These are phyloP conservation scores for Temnothorax unifasciatus DNA, from an alignment of 2,888 invertebrate genomes.

Conservation along the genomic window DNA sequence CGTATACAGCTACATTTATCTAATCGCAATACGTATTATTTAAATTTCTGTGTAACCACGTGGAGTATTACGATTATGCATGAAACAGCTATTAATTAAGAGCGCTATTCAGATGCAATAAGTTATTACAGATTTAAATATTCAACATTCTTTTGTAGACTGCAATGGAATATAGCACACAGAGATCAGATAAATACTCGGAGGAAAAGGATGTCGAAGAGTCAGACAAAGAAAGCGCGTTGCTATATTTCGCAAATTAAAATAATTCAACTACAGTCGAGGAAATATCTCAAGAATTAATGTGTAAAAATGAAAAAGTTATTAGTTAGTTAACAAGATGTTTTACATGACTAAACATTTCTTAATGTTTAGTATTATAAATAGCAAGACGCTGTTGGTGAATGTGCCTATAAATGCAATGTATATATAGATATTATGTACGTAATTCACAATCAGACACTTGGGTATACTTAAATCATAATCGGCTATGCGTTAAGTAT, in stretches of 20 bases:
- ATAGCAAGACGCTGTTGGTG: neutral
- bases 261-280: neutral
- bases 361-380: neutral
- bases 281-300: neutral
- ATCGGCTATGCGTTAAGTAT: neutral
- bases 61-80: neutral
- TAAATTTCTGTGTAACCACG: neutral
- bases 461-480: neutral
- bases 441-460: neutral
- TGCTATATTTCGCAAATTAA: neutral
- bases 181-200: neutral
- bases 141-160: neutral
- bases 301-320: neutral
- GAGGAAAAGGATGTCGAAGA: neutral
- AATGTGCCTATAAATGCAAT: neutral
- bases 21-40: neutral
- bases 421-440: neutral
- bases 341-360: neutral
- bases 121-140: neutral
- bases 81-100: neutral
- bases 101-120: neutral
- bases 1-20: neutral
- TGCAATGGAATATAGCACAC: neutral
- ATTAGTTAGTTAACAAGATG: neutral
- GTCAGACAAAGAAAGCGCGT: neutral